phyloP scores from a whole-genome alignment of 2,888 invertebrate species.

The Mylabris sibirica region DNA sequence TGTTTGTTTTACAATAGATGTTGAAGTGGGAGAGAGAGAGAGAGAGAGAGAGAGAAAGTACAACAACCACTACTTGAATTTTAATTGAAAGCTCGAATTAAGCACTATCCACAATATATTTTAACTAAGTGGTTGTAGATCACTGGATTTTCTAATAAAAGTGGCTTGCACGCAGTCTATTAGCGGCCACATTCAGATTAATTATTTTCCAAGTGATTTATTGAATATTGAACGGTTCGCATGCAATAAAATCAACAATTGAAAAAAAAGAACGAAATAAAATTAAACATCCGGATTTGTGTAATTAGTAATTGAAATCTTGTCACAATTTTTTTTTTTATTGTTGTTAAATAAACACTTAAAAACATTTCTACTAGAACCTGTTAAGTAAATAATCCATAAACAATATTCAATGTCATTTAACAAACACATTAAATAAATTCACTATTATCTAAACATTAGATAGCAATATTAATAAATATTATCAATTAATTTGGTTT shows the following conservation, averaged over 20 bases:
- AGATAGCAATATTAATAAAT: not conserved
- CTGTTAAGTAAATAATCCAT: constrained; percentile 2
- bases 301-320: not conserved
- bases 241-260: constrained; percentile 21
- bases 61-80: not conserved
- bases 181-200: constrained; percentile 38
- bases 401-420: constrained; percentile 2
- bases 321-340: no score
- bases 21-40: not conserved
- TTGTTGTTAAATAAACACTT: no score
- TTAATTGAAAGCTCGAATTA: constrained; percentile 31
- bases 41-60: not conserved
- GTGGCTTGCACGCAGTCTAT: constrained; percentile 39
- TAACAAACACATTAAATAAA: not conserved
- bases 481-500: not conserved
- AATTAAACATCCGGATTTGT: constrained; percentile 4
- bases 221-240: constrained; percentile 31
- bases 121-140: constrained; percentile 40
- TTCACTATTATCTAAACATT: constrained; percentile 1
- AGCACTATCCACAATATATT: constrained; percentile 33
- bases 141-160: constrained; percentile 39
- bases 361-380: not conserved
- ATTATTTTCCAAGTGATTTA: constrained; percentile 44
- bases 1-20: not conserved
- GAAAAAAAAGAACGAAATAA: not conserved